A percentile compares a stretch with the other conserved stretches of the same genome.
Conservation (phyloP, 2,113 vertebrate genomes). For the Nerophis lumbriciformis region DNA sequence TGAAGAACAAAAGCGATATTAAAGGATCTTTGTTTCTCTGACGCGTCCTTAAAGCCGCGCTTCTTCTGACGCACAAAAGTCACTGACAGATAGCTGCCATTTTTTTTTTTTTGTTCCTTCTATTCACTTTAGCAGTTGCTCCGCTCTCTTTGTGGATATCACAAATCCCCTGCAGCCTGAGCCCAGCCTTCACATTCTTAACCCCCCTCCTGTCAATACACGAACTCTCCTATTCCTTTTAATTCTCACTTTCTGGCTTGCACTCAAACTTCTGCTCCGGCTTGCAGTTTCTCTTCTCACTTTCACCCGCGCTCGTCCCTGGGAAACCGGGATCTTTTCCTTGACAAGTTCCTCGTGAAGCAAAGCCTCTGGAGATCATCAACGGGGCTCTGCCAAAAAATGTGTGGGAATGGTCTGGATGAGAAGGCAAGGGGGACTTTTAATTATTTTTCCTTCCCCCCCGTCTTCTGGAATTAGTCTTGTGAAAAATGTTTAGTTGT, state of each 20-base stretch:
- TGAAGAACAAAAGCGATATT: slow-evolving; percentile 74
- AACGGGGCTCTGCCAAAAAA: slow-evolving; percentile 88
- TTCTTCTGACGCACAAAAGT: slow-evolving; percentile 58
- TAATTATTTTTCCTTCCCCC: slow-evolving; percentile 82
- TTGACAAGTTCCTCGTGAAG: slow-evolving; percentile 94
- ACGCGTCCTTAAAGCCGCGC: slow-evolving; percentile 53
- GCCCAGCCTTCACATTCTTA: slow-evolving; percentile 60
- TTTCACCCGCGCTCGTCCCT: slow-evolving; percentile 79
- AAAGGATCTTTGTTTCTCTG: slow-evolving; percentile 67
- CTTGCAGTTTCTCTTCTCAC: slow-evolving; percentile 67
- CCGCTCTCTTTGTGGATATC: slow-evolving; percentile 61
- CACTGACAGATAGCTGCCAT: slow-evolving; percentile 63
- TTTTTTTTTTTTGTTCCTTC: slow-evolving; percentile 30
- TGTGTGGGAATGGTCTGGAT: slow-evolving; percentile 94
- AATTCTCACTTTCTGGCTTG: slow-evolving; percentile 60
- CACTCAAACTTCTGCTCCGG: slow-evolving; percentile 60
- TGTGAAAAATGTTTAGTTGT: slow-evolving; percentile 75
- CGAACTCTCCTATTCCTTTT: slow-evolving; percentile 63
- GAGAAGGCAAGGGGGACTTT: slow-evolving; percentile 81
- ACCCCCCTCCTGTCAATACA: slow-evolving; percentile 67
- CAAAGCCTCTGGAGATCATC: slow-evolving; percentile 89
- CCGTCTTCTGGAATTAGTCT: slow-evolving; percentile 73
- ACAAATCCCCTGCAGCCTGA: slow-evolving; percentile 63
- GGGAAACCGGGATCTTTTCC: slow-evolving; percentile 93
- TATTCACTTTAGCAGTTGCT: slow-evolving; percentile 53